phyloP scores from a whole-genome alignment of 1,140 invertebrate species.

The Metaphire vulgaris region DNA sequence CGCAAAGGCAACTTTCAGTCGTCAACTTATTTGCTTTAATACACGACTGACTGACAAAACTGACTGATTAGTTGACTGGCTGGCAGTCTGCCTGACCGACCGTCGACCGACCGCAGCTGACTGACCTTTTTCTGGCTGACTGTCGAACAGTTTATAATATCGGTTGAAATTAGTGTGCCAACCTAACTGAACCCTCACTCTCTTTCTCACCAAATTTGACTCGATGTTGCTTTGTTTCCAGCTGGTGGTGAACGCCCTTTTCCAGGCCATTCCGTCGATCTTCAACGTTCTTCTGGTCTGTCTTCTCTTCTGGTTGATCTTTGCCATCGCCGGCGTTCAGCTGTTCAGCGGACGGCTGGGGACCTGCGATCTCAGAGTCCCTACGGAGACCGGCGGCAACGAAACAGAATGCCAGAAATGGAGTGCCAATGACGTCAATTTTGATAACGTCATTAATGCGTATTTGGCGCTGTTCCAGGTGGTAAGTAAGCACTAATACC shows the following conservation, averaged over 20 bases:
- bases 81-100: too few species aligned
- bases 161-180: too few species aligned
- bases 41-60: too few species aligned
- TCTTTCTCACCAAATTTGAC: too few species aligned
- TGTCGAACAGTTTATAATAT: too few species aligned
- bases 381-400: conserved; percentile 59
- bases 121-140: too few species aligned
- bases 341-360: conserved; percentile 79
- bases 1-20: too few species aligned
- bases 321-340: conserved; percentile 86
- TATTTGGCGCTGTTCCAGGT: conserved; percentile 97
- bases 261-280: conserved; percentile 90
- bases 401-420: conserved; percentile 57
- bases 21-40: too few species aligned
- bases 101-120: too few species aligned
- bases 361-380: conserved; percentile 64
- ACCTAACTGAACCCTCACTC: too few species aligned
- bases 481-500: conserved; percentile 38
- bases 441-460: conserved; percentile 92
- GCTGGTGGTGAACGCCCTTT: conserved; percentile 89
- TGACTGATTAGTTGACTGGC: too few species aligned
- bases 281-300: conserved; percentile 86
- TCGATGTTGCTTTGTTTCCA: conserved; percentile 52
- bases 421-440: conserved; percentile 94
- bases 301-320: conserved; percentile 86